A percentile compares a stretch with the other conserved stretches of the same genome.
These are phyloP conservation scores for Amphipyra berbera DNA, from an alignment of 2,888 invertebrate species.

Conservation along the genomic window DNA sequence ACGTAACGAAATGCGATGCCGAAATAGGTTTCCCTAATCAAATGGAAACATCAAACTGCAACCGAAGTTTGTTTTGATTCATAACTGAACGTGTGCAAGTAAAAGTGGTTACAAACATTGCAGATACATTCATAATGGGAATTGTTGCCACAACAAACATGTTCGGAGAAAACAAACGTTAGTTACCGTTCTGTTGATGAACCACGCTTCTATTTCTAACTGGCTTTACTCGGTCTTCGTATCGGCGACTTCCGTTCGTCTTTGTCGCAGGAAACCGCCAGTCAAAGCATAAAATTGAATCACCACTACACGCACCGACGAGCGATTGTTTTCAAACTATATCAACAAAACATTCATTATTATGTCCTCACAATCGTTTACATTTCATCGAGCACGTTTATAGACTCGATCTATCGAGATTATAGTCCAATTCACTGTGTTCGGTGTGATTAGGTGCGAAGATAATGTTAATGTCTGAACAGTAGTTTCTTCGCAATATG, in stretches of 20 bases:
- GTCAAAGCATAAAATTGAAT: conserved; percentile 75
- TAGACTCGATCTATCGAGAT: conserved; percentile 14
- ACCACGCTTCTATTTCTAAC: conserved; percentile 78
- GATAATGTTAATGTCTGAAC: conserved; percentile 18
- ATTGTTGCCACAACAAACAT: conserved; percentile 64
- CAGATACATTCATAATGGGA: conserved; percentile 48
- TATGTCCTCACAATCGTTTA: conserved; percentile 59
- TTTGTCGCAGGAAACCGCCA: conserved; percentile 76
- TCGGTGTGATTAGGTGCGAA: conserved; percentile 31
- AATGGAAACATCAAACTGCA: conserved; percentile 36
- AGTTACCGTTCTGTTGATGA: conserved; percentile 73
- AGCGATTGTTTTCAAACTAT: conserved; percentile 71
- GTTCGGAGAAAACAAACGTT: conserved; percentile 67
- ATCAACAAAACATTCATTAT: conserved; percentile 61
- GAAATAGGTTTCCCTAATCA: conserved; percentile 34
- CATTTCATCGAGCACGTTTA: conserved; percentile 38
- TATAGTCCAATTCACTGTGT: conserved; percentile 26
- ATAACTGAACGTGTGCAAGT: conserved; percentile 32
- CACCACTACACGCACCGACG: conserved; percentile 60
- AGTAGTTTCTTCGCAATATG: conserved; percentile 2
- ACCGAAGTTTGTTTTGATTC: conserved; percentile 44
- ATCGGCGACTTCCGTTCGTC: conserved; percentile 69
- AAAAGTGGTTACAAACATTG: conserved; percentile 35
- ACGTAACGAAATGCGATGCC: conserved; percentile 24
- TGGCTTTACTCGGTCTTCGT: conserved; percentile 67